phyloP scores from a whole-genome alignment of 2,888 invertebrate species.

The Apantesis nais region DNA sequence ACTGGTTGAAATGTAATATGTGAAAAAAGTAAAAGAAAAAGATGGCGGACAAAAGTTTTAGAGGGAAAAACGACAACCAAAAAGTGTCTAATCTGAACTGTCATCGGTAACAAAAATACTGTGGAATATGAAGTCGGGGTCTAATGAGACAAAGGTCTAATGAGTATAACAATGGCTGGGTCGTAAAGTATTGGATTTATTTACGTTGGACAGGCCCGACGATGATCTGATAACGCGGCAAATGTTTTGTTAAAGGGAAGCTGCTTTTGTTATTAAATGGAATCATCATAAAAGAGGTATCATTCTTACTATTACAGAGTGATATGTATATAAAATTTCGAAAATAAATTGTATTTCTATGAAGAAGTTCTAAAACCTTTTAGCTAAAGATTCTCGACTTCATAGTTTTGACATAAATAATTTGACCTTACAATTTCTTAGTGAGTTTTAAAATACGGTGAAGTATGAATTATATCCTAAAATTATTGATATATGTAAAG shows the following conservation, averaged over 20 bases:
- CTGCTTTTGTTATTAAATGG: constrained; percentile 6
- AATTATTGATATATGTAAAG: no score
- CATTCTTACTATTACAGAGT: no score
- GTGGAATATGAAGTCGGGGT: constrained; percentile 75
- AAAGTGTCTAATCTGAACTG: constrained; percentile 75
- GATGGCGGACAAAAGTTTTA: constrained; percentile 53
- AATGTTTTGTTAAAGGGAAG: constrained; percentile 71
- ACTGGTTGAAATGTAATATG: constrained; percentile 51
- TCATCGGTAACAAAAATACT: constrained; percentile 77
- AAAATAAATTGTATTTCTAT: no score
- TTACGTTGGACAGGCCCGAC: constrained; percentile 69
- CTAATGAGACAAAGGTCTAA: constrained; percentile 85
- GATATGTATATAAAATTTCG: no score
- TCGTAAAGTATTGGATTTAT: constrained; percentile 84
- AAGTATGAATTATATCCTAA: no score
- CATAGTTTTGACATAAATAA: no score
- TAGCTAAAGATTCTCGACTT: no score
- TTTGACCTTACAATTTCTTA: no score
- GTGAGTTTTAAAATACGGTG: no score
- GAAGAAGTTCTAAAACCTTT: no score
- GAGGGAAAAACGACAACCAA: constrained; percentile 53
- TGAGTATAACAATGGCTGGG: constrained; percentile 81
- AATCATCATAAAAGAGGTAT: not conserved
- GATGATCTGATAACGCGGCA: constrained; percentile 79
- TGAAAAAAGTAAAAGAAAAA: constrained; percentile 54